A percentile compares a stretch with the other conserved stretches of the same genome.
phyloP scores from a whole-genome alignment of 1,140 invertebrate species.

The Diprion similis region DNA sequence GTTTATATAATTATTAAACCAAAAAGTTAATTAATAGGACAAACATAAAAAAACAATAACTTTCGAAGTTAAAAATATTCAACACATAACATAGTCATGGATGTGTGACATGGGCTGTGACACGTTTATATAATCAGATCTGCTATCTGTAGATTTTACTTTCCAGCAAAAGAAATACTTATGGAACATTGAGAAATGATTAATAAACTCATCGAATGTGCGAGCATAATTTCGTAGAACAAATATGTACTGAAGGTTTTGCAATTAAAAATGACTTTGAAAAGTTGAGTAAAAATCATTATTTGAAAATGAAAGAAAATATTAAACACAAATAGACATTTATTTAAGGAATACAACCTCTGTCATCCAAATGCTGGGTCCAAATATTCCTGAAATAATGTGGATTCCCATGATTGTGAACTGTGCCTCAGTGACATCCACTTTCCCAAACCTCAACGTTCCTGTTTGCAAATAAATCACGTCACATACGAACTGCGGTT shows the following conservation, averaged over 20 bases:
- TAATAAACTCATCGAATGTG: background rate
- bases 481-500: background rate
- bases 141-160: slow-evolving; percentile 19
- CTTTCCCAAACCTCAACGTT: slow-evolving; percentile 88
- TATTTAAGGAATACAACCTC: slow-evolving; percentile 69
- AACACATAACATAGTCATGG: background rate
- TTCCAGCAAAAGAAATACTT: no score
- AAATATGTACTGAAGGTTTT: slow-evolving; percentile 20
- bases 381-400: slow-evolving; percentile 85
- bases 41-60: background rate
- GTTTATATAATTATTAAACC: background rate
- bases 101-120: slow-evolving; percentile 16
- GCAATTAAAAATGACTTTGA: slow-evolving; percentile 9
- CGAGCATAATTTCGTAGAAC: background rate
- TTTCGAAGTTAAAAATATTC: background rate
- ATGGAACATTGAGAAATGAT: no score
- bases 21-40: background rate
- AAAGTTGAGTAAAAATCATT: background rate
- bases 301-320: slow-evolving; percentile 45
- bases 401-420: slow-evolving; percentile 92
- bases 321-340: slow-evolving; percentile 33
- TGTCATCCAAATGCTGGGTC: slow-evolving; percentile 83
- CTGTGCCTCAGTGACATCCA: slow-evolving; percentile 99
- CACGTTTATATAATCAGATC: slow-evolving; percentile 41
- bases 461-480: slow-evolving; percentile 58